Percentiles rank a stretch among this genome's conserved stretches.
These are phyloP conservation scores for Trichosurus vulpecula DNA, from an alignment of 2,797 vertebrate genomes.

Conservation along the genomic window DNA sequence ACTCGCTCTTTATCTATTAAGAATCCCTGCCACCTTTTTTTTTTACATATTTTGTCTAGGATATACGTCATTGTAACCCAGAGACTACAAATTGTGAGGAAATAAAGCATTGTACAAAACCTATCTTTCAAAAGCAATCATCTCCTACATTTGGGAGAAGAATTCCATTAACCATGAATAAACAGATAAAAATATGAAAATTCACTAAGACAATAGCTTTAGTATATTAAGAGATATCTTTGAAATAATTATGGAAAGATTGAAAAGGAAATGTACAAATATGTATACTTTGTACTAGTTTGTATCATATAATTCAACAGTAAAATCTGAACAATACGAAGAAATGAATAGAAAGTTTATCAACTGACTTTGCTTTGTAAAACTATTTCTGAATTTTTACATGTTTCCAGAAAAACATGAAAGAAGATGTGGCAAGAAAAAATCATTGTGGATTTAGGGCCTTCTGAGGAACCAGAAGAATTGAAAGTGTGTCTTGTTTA, in stretches of 20 bases:
- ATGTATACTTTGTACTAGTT: neutral
- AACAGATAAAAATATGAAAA: neutral
- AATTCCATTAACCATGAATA: neutral
- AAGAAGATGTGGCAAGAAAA: neutral
- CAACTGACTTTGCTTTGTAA: neutral
- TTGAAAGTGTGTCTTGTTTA: neutral
- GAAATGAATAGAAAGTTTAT: neutral
- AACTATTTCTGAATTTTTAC: neutral
- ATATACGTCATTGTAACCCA: no score
- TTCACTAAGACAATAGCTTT: neutral
- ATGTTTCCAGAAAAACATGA: neutral
- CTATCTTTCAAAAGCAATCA: neutral
- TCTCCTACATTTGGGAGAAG: neutral
- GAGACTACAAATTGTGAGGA: neutral
- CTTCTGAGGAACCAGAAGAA: neutral
- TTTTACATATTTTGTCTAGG: neutral
- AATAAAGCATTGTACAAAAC: neutral
- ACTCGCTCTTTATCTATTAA: neutral
- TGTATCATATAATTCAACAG: neutral
- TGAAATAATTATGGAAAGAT: neutral
- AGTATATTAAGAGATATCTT: neutral
- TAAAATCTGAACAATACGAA: neutral
- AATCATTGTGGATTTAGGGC: neutral
- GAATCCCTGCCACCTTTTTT: neutral
- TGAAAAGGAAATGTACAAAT: neutral